phyloP scores from a whole-genome alignment of 2,888 invertebrate genomes.

The Nasonia oneida region DNA sequence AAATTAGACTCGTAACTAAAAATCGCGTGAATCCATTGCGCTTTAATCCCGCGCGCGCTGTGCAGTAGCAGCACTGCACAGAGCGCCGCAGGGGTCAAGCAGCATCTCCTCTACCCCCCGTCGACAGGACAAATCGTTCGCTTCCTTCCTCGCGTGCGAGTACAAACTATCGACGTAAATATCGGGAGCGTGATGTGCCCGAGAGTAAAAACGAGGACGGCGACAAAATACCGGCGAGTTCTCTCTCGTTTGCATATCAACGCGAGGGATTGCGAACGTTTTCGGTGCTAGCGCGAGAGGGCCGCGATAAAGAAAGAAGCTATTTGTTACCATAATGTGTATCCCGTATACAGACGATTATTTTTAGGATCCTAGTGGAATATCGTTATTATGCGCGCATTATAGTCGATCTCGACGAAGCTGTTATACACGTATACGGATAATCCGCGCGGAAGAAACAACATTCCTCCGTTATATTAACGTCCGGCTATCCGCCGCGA shows the following conservation, averaged over 20 bases:
- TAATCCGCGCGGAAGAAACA: neutral
- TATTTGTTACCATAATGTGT: neutral
- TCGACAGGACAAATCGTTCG: constrained; percentile 6
- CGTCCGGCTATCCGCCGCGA: neutral
- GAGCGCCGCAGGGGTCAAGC: constrained; percentile 4
- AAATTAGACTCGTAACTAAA: constrained; percentile 24
- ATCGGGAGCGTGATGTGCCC: neutral
- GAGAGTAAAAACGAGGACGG: constrained; percentile 29
- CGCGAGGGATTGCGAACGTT: neutral
- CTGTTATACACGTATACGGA: no score
- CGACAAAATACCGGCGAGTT: neutral
- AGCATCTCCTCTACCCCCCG: constrained; percentile 28
- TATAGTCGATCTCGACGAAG: no score
- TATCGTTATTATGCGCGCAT: neutral
- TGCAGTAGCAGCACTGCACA: neutral
- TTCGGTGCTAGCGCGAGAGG: neutral
- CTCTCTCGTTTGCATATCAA: neutral
- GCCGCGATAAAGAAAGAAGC: neutral
- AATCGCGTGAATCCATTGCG: neutral
- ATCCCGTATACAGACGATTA: no score
- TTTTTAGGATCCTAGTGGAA: neutral
- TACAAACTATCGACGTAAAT: constrained; percentile 42
- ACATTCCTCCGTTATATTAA: constrained; percentile 11
- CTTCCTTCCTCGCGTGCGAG: constrained; percentile 29
- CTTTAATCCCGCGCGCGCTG: neutral